These are phyloP conservation scores for Lycia hirtaria DNA, from an alignment of 2,888 invertebrate genomes.

Conservation along the genomic window DNA sequence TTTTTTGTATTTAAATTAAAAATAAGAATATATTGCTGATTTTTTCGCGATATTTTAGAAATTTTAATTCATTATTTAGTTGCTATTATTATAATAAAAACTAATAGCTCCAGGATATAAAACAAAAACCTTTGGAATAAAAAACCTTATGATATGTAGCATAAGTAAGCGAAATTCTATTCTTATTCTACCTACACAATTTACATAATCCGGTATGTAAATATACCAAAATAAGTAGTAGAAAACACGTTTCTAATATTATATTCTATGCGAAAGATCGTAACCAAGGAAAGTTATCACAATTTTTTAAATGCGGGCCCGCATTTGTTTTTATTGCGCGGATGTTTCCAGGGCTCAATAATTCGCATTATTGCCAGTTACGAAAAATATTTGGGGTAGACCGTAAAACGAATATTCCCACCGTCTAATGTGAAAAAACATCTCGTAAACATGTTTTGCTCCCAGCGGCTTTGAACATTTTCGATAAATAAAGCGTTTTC, in stretches of 20 bases:
- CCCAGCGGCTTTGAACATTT: conserved; percentile 15
- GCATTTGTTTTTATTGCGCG: conserved; percentile 25
- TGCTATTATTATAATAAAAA: too few relatives aligned
- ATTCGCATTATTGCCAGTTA: conserved; percentile 24
- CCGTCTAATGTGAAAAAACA: conserved; percentile 28
- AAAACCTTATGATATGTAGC: too few relatives aligned
- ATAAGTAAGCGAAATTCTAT: too few relatives aligned
- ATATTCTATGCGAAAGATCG: not conserved
- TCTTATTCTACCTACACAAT: too few relatives aligned
- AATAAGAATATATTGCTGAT: too few relatives aligned
- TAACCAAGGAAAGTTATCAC: conserved; percentile 21
- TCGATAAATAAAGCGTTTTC: conserved; percentile 17
- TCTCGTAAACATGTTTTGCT: conserved; percentile 27
- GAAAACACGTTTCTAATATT: not conserved
- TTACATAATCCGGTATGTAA: not conserved
- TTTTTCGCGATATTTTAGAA: too few relatives aligned
- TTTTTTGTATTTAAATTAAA: too few relatives aligned
- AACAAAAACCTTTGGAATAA: too few relatives aligned
- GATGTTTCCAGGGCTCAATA: conserved; percentile 24
- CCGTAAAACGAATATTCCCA: conserved; percentile 26
- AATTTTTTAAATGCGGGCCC: conserved; percentile 10
- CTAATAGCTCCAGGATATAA: too few relatives aligned
- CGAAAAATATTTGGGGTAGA: conserved; percentile 23
- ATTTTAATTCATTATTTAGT: too few relatives aligned
- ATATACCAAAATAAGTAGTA: not conserved